Conservation (phyloP, 2,113 vertebrate genomes). For the Rhinichthys klamathensis region DNA sequence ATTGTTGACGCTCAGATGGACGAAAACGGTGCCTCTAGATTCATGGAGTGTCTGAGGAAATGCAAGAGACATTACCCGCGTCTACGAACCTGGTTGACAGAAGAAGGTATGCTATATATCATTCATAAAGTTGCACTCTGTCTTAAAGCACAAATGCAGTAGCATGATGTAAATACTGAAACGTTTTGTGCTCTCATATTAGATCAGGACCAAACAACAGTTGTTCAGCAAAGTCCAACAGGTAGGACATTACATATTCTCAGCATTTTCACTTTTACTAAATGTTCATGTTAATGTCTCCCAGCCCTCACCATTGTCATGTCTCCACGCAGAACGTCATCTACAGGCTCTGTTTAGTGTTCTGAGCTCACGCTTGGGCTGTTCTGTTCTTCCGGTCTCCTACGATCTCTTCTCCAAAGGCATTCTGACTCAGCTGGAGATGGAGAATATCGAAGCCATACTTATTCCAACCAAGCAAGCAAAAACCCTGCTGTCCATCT, state of each 20-base stretch:
- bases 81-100: slow-evolving; percentile 58
- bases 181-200: not conserved
- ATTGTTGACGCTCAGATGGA: slow-evolving; percentile 66
- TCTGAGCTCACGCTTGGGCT: slow-evolving; percentile 62
- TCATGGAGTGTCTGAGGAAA: slow-evolving; percentile 63
- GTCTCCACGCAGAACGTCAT: slow-evolving; percentile 51
- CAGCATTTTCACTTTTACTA: not conserved
- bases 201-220: not conserved
- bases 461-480: slow-evolving; percentile 57
- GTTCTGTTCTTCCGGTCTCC: slow-evolving; percentile 58
- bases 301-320: not conserved
- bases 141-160: not conserved
- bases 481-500: slow-evolving; percentile 58
- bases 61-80: slow-evolving; percentile 66
- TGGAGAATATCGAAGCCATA: slow-evolving; percentile 61
- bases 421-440: slow-evolving; percentile 63
- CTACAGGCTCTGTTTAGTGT: slow-evolving; percentile 55
- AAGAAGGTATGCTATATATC: not conserved
- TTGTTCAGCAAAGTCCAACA: slow-evolving; percentile 59
- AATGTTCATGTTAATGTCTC: not conserved
- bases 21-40: slow-evolving; percentile 49
- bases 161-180: not conserved
- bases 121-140: not conserved
- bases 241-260: slow-evolving; percentile 47
- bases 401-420: slow-evolving; percentile 61